Evolutionary conservation across 2,888 invertebrate genomes (phyloP).

Genomic region (Adela reaumurella): DNA sequence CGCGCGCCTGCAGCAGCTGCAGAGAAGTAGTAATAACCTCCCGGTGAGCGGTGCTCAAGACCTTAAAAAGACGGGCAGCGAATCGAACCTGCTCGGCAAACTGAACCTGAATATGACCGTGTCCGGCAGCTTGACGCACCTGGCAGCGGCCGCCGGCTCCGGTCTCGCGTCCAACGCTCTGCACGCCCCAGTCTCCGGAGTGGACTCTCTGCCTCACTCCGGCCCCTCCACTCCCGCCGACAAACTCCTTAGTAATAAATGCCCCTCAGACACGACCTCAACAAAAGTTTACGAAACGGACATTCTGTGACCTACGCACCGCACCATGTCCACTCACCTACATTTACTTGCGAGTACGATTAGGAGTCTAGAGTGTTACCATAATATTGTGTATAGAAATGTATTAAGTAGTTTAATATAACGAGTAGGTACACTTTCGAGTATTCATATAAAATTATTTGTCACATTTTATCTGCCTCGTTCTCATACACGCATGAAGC

Average conservation of each 20-base stretch:
- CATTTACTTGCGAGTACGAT: no score
- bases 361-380: no score
- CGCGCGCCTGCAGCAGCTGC: slow-evolving; percentile 82
- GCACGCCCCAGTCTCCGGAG: slow-evolving; percentile 10
- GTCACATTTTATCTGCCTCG: no score
- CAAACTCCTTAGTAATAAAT: no score
- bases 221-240: no score
- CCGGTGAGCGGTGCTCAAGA: slow-evolving; percentile 62
- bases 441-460: no score
- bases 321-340: no score
- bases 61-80: slow-evolving; percentile 84
- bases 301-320: slow-evolving; percentile 71
- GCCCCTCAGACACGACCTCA: slow-evolving; percentile 50
- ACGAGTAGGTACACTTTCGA: no score
- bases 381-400: no score
- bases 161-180: slow-evolving; percentile 4
- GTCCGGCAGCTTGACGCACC: slow-evolving; percentile 61
- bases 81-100: slow-evolving; percentile 80
- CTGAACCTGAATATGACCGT: slow-evolving; percentile 68
- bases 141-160: slow-evolving; percentile 37
- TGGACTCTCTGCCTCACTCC: slow-evolving; percentile 12
- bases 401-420: no score
- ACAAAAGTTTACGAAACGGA: slow-evolving; percentile 90
- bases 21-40: slow-evolving; percentile 68
- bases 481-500: no score